Evolutionary conservation across 2,888 invertebrate genomes (phyloP), one percentile per base, ranked within the genome.

Genomic region (Drosophila borealis): DNA sequence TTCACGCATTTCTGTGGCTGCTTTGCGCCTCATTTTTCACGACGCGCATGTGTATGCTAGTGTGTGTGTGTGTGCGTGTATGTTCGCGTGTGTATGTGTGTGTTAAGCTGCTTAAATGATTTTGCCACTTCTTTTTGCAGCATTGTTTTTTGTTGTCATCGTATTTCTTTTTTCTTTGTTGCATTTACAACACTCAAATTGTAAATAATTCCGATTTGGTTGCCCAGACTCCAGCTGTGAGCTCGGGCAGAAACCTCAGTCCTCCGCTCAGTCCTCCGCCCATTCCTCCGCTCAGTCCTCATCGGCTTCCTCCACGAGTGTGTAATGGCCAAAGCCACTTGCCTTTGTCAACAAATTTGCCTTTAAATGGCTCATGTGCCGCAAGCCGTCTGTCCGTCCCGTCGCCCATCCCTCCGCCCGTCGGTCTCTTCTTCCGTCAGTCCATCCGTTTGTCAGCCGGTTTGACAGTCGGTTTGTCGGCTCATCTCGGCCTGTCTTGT

Each of bases 1-100:
- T 88, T 89, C 88, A 89, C 87, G 88, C 89, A 84, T 89, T 88
- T 89, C 85, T 87, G 84, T 81, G 89, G 89, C 88, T 87, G 89
- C 87, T 84, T 87, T 87, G 85, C 81, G 81, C 79, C 80, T 84
- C 88, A 84, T 84, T 84, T 84, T 89, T 89, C 81, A 84, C 79
- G 60, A 65, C 37, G 44, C 56, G 49, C 53, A 39, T 64, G 46
- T 54, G 14, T 61, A 19, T 41, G 42, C 54, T 44, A 37, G 29
- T 14, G 55, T 41, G 17, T 49, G 41, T 41, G 34, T 70, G 56
- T 51, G 60, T 65, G 65, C 60, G 67, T 71, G 51, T 42, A 17
- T 17, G 17, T 17, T 17, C 17, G 17, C 17, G 62, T 55, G 64
- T 56, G 51, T 60, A 65, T 68, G 76, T 75, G 70, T 57, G 84